phyloP scores from a whole-genome alignment of 2,888 invertebrate species.

The Spisula subtruncata region DNA sequence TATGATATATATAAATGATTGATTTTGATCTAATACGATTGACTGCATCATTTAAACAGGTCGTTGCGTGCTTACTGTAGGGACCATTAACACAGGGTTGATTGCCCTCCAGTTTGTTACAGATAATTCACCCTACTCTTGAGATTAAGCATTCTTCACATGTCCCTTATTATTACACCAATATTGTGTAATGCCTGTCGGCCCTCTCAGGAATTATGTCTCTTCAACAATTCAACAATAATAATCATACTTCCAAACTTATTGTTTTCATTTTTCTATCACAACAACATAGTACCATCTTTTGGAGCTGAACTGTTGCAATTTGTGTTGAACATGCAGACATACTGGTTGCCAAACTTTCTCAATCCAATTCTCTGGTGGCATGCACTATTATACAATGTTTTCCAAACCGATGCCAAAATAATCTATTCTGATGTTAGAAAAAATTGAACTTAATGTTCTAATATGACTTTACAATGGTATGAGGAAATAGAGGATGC shows the following conservation, averaged over 20 bases:
- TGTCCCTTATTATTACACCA: neutral
- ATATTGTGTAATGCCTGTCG: neutral
- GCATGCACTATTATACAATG: neutral
- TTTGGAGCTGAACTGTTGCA: neutral
- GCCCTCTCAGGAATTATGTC: neutral
- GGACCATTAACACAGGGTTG: too few relatives aligned
- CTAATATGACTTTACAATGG: conserved; percentile 1
- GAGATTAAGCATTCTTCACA: too few relatives aligned
- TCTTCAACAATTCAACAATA: neutral
- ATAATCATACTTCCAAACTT: neutral
- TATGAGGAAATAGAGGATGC: conserved; percentile 4
- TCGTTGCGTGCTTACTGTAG: too few relatives aligned
- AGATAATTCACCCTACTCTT: too few relatives aligned
- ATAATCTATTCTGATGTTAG: conserved; percentile 17
- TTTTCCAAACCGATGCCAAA: conserved; percentile 8
- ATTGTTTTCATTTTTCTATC: neutral
- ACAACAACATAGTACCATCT: neutral
- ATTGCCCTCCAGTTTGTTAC: too few relatives aligned
- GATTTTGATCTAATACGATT: too few relatives aligned
- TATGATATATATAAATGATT: too few relatives aligned
- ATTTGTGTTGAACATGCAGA: conserved; percentile 13
- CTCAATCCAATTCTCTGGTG: neutral
- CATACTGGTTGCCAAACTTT: neutral
- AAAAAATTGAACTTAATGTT: neutral
- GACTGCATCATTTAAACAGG: too few relatives aligned